Evolutionary conservation across 2,888 invertebrate genomes (phyloP).

Genomic region (Odontocolon sp.): DNA sequence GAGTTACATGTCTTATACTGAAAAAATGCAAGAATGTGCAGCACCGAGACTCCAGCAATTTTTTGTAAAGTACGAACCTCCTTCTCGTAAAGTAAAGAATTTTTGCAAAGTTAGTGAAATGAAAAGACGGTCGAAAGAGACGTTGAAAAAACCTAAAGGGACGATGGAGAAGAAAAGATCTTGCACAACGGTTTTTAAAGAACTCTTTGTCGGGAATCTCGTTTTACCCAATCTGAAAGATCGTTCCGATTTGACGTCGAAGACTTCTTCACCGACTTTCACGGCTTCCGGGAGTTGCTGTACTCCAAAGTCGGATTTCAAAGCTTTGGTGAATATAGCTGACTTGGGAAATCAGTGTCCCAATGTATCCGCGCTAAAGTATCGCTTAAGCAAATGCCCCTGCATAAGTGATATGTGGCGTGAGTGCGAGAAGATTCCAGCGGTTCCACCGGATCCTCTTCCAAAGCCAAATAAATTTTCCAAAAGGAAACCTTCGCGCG

Average conservation of each 20-base stretch:
- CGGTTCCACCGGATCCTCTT: constrained; percentile 42
- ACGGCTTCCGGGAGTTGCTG: constrained; percentile 29
- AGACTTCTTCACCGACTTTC: constrained; percentile 13
- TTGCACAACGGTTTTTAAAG: constrained; percentile 27
- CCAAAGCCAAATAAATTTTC: constrained; percentile 31
- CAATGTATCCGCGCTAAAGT: constrained; percentile 61
- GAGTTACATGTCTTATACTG: background rate
- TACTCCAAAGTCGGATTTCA: background rate
- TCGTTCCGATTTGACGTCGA: background rate
- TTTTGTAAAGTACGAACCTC: background rate
- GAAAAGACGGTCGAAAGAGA: too few relatives aligned
- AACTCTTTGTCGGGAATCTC: constrained; percentile 27
- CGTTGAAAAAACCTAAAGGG: background rate
- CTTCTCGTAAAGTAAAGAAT: background rate
- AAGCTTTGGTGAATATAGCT: background rate
- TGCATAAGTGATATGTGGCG: constrained; percentile 48
- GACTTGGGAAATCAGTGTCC: constrained; percentile 55
- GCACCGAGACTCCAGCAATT: background rate
- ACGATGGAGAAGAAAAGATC: background rate
- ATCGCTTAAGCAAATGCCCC: constrained; percentile 65
- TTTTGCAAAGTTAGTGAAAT: background rate
- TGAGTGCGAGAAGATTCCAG: constrained; percentile 1
- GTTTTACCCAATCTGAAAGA: background rate
- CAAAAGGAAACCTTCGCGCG: too few relatives aligned
- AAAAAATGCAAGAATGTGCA: constrained; percentile 18